phyloP scores from a whole-genome alignment of 1,140 invertebrate species.

The Adoxophyes honmai region DNA sequence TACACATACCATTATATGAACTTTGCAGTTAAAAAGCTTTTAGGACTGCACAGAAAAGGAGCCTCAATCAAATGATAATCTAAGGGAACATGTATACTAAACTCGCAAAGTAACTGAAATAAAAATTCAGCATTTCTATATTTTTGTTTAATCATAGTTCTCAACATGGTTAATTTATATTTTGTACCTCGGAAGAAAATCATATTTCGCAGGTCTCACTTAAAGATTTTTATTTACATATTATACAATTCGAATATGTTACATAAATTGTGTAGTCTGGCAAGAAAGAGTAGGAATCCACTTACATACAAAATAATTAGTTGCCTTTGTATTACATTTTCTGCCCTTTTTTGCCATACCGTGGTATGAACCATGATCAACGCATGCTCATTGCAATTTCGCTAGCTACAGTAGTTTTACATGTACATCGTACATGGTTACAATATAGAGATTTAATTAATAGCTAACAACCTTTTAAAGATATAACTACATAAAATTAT shows the following conservation, averaged over 20 bases:
- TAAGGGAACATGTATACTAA: too few relatives aligned
- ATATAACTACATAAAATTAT: slow-evolving; percentile 47
- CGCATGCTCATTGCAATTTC: slow-evolving; percentile 54
- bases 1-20: too few relatives aligned
- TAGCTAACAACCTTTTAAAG: slow-evolving; percentile 50
- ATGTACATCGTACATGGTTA: slow-evolving; percentile 64
- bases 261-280: slow-evolving; percentile 41
- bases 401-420: slow-evolving; percentile 62
- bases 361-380: slow-evolving; percentile 39
- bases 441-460: slow-evolving; percentile 41
- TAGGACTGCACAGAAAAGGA: too few relatives aligned
- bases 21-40: too few relatives aligned
- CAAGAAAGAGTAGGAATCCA: neutral
- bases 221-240: slow-evolving; percentile 72
- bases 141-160: slow-evolving; percentile 74
- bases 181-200: slow-evolving; percentile 77
- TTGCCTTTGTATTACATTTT: too few relatives aligned
- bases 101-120: slow-evolving; percentile 14
- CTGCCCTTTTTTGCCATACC: neutral
- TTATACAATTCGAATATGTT: slow-evolving; percentile 69
- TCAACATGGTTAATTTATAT: slow-evolving; percentile 76
- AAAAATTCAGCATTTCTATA: slow-evolving; percentile 38
- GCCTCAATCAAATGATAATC: too few relatives aligned
- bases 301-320: too few relatives aligned
- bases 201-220: slow-evolving; percentile 71